Evolutionary conservation across 2,888 invertebrate genomes (phyloP).

Genomic region (Macropis europaea): DNA sequence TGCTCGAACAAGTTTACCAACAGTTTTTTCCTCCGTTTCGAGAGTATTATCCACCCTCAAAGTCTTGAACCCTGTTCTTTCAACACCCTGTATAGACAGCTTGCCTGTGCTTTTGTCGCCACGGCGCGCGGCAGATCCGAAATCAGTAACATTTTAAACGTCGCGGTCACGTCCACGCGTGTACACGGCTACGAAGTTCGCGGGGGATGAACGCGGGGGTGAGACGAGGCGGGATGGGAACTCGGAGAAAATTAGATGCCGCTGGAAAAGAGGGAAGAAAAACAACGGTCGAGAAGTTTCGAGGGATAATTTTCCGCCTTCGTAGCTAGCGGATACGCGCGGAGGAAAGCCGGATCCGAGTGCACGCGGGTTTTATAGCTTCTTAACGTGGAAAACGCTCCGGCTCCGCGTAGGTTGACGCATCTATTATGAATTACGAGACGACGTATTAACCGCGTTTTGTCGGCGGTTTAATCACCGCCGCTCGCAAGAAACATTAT

Average conservation of each 20-base stretch:
- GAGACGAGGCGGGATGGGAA: background rate
- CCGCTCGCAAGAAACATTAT: background rate
- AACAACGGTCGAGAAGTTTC: slow-evolving; percentile 30
- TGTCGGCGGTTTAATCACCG: slow-evolving; percentile 11
- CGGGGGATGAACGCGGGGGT: background rate
- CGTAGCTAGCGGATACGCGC: slow-evolving; percentile 22
- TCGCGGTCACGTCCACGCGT: slow-evolving; percentile 19
- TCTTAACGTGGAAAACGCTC: slow-evolving; percentile 15
- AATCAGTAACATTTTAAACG: slow-evolving; percentile 34
- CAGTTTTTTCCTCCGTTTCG: too few species aligned
- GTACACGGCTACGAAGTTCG: slow-evolving; percentile 29
- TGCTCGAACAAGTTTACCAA: too few species aligned
- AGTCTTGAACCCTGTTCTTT: too few species aligned
- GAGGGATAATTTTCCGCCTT: slow-evolving; percentile 48
- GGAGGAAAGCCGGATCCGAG: slow-evolving; percentile 6
- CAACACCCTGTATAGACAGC: too few species aligned
- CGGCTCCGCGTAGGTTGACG: slow-evolving; percentile 3
- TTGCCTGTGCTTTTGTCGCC: too few species aligned
- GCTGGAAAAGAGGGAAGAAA: slow-evolving; percentile 26
- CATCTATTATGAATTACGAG: slow-evolving; percentile 25
- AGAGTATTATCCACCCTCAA: too few species aligned
- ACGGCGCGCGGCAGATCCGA: background rate
- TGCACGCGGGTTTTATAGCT: slow-evolving; percentile 24
- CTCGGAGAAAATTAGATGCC: slow-evolving; percentile 43
- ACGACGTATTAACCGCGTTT: slow-evolving; percentile 14